Base-by-base conservation (phyloP, 2,797 vertebrate species). In the Leontopithecus rosalia region DNA sequence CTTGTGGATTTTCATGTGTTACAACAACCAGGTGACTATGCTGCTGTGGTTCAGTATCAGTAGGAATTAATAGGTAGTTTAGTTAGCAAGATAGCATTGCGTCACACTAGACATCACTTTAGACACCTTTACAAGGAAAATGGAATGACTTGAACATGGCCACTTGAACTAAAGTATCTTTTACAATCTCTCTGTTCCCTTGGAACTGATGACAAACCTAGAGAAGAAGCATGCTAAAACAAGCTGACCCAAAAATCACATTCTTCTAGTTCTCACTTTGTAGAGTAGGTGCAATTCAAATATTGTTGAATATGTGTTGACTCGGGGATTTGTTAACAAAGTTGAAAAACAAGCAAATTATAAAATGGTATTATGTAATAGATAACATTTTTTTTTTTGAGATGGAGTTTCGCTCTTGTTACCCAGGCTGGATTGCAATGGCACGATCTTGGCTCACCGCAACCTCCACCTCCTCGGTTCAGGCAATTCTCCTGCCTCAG, bases 201-300 rank as follows among this genome's bases (percentile, higher is more conserved):
- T 88, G 50, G 94, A 98, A 95, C 94, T 97, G 97, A 97, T 97
- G 97, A 98, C 97, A 97, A 98, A 96, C 72, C 80, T 97, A 94
- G 89, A 97, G 95, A 97, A 97, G 58, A 97, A 97, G 58, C 91
- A 95, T 88, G 96, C 96, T 98, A 97, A 96, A 98, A 96, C 95
- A 98, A 98, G 95, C 96, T 97, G 97, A 98, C 90, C 97, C 97
- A 94, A 98, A 98, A 98, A 98, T 98, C 97, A 97, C 97, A 97
- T 97, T 98, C 97, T 97, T 97, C 73, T 97, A 82, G 28, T 96
- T 97, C 97, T 98, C 90, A 86, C 91, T 97, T 93, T 83, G 58
- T 57, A 55, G 82, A 97, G 91, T 89, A 97, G 82, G 82, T 95
- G 72, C 67, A 76, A 97, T 93, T 97, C 95, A 43, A 57, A 85